These are phyloP conservation scores for Gibbula magus DNA, from an alignment of 2,888 invertebrate genomes.

Conservation along the genomic window DNA sequence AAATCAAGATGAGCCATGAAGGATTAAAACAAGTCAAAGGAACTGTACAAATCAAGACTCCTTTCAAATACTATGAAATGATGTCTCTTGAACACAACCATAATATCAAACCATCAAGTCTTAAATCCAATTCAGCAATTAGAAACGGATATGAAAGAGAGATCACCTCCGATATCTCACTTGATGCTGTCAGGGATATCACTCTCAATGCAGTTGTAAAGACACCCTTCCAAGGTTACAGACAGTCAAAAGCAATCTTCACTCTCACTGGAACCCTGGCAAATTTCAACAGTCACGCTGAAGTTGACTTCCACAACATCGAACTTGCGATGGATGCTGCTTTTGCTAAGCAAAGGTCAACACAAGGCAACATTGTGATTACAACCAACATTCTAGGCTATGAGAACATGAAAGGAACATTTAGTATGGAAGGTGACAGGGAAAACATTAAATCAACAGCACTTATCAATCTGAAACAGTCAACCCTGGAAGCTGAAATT, in stretches of 20 bases:
- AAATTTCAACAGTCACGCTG: too few species aligned
- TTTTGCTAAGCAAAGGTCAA: neutral
- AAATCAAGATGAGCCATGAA: neutral
- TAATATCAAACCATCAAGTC: neutral
- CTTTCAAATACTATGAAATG: neutral
- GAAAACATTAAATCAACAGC: neutral
- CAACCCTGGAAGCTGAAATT: neutral
- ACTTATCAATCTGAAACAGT: neutral
- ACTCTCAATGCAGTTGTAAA: too few species aligned
- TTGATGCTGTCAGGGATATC: too few species aligned
- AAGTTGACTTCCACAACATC: too few species aligned
- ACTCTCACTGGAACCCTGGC: too few species aligned
- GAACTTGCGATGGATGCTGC: too few species aligned
- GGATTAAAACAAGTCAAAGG: neutral
- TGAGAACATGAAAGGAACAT: neutral
- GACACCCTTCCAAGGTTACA: too few species aligned
- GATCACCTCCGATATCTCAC: too few species aligned
- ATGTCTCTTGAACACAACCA: neutral
- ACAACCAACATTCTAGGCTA: conserved; percentile 10
- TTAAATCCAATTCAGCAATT: neutral
- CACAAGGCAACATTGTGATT: neutral
- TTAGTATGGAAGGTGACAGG: neutral
- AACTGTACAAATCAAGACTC: conserved; percentile 30
- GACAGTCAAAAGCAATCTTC: too few species aligned
- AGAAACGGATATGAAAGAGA: neutral